Base-by-base conservation (phyloP, 92 coral and sea anemone species). In the Siderastrea radians region DNA sequence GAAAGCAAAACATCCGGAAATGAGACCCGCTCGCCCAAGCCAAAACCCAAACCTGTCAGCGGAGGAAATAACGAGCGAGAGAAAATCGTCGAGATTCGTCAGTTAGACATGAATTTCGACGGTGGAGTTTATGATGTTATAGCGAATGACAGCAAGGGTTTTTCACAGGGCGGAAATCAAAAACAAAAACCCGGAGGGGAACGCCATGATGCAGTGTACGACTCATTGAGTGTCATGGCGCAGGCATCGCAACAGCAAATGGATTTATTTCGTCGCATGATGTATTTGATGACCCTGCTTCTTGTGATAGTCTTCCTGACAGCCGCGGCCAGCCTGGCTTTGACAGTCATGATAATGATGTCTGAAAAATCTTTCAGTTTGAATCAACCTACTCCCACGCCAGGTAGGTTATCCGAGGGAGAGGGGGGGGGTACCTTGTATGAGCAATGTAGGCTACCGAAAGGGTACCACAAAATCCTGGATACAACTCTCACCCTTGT, bases 51-150 rank as follows among this genome's bases (percentile, higher is more conserved):
- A 16, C n/a, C 53, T 7, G 3, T 4, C 5, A 46, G 9, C 3
- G 53, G 44, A 45, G 76, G 17, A 26, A 45, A 68, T 5, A n/a
- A 1, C 46, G 64, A 71, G 13, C 12, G 63, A 7, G 86, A 81
- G 68, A 57, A 69, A 9, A 81, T 70, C 4, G 75, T 67, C 53
- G 85, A 81, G 67, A 53, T 81, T 81, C 76, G 66, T 68, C 76
- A 67, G 4, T 10, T 67, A 38, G 67, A 67, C 75, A 54, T 81
- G 52, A 54, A 66, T 55, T 54, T 54, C 75, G 75, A 46, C 54
- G 63, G 57, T 3, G 86, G 77, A 4, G 57, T 54, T 1, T 44
- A 81, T 12, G 58, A 54, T 4, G 68, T 44, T 2, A 77, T 59
- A 44, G 52, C 50, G 13, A 60, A 76, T 58, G 52, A 46, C 67